phyloP scores from a whole-genome alignment of 2,113 vertebrate genomes.

The Limanda limanda region DNA sequence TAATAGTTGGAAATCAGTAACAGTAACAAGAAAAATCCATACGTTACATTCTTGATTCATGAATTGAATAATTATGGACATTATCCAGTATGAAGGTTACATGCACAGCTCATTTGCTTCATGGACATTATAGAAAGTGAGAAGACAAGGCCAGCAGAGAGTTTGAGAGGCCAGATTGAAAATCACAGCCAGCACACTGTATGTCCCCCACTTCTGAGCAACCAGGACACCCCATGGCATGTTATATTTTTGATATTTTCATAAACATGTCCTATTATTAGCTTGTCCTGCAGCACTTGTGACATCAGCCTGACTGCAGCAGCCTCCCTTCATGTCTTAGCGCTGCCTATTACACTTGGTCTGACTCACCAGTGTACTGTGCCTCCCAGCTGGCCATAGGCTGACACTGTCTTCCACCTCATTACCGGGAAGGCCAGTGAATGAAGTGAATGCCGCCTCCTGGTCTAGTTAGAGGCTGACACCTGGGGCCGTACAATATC shows the following conservation, averaged over 20 bases:
- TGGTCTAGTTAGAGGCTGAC: constrained; percentile 69
- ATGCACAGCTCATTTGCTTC: background rate
- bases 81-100: background rate
- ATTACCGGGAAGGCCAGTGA: constrained; percentile 72
- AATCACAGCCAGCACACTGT: constrained; percentile 28
- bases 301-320: constrained; percentile 78
- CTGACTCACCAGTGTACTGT: constrained; percentile 78
- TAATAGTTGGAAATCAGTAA: background rate
- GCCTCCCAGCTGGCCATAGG: constrained; percentile 74
- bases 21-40: background rate
- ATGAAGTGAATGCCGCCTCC: constrained; percentile 67
- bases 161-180: constrained; percentile 32
- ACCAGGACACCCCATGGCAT: constrained; percentile 61
- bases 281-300: constrained; percentile 69
- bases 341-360: constrained; percentile 71
- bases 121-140: constrained; percentile 15
- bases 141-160: background rate
- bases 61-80: background rate
- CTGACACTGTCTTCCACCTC: constrained; percentile 74
- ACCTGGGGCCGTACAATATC: constrained; percentile 67
- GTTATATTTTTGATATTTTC: constrained; percentile 71
- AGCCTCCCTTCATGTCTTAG: constrained; percentile 72
- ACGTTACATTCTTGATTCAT: background rate
- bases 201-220: constrained; percentile 35
- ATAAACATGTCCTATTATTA: constrained; percentile 79